Percentiles rank a stretch among this genome's conserved stretches.
Evolutionary conservation across 2,797 vertebrate genomes (phyloP).

Genomic region (Erethizon dorsatum): DNA sequence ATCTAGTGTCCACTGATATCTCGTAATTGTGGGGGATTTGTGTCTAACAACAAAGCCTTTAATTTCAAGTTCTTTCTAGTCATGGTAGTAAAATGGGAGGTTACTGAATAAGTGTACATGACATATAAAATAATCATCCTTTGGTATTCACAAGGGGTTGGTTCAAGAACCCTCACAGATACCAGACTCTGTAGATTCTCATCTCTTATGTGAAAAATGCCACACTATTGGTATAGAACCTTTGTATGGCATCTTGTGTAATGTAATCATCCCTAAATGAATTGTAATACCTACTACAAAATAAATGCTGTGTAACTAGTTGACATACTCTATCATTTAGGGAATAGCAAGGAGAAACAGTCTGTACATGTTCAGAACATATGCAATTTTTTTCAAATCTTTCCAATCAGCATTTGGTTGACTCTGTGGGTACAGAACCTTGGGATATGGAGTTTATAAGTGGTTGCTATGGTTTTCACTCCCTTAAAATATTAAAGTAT

Average conservation of each 20-base stretch:
- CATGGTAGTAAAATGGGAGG: slow-evolving; percentile 42
- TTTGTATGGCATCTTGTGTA: neutral
- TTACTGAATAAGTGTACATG: neutral
- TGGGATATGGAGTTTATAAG: slow-evolving; percentile 51
- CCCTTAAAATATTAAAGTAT: slow-evolving; percentile 69
- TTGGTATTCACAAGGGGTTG: neutral
- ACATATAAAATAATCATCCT: neutral
- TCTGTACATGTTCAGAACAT: neutral
- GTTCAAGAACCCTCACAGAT: neutral
- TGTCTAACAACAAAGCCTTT: slow-evolving; percentile 57
- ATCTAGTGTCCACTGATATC: neutral
- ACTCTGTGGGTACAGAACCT: neutral
- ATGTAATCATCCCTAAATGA: neutral
- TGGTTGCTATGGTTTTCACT: slow-evolving; percentile 36
- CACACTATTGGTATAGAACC: neutral
- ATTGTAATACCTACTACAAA: neutral
- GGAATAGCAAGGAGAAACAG: neutral
- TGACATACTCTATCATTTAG: neutral
- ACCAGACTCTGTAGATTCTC: neutral
- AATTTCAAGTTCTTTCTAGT: slow-evolving; percentile 67
- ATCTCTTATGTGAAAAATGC: neutral
- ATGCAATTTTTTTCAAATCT: neutral
- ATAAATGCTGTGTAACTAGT: neutral
- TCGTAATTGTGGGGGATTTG: slow-evolving; percentile 50
- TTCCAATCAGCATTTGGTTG: neutral